Conservation (phyloP, 2,888 invertebrate species). For the Meteorus cinctellus region DNA sequence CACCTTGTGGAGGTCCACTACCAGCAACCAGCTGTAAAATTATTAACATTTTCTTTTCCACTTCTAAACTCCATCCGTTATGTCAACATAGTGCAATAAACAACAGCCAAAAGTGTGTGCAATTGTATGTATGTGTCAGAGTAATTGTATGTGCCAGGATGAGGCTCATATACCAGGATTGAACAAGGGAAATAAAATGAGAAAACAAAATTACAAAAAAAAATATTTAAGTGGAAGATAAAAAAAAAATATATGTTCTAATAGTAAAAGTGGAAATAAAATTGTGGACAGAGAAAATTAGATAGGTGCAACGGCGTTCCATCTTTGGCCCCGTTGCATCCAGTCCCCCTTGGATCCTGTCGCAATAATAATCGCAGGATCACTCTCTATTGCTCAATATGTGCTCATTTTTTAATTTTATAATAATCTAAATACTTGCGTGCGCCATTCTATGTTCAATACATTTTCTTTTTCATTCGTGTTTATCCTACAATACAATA, state of each 20-base stretch:
- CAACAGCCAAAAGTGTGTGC: constrained; percentile 31
- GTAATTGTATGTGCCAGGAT: constrained; percentile 31
- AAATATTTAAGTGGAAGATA: constrained; percentile 26
- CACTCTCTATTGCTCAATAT: constrained; percentile 55
- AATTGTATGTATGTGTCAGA: background rate
- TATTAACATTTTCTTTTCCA: background rate
- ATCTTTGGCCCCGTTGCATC: constrained; percentile 53
- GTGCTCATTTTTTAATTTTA: constrained; percentile 48
- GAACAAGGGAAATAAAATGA: constrained; percentile 5
- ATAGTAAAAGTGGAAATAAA: constrained; percentile 34
- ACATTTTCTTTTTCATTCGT: background rate
- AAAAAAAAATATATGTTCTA: constrained; percentile 4
- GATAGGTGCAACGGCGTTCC: constrained; percentile 35
- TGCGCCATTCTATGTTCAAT: background rate
- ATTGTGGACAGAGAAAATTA: constrained; percentile 39
- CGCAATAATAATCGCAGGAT: constrained; percentile 59
- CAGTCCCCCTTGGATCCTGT: constrained; percentile 63
- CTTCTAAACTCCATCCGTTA: background rate
- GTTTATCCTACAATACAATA: background rate
- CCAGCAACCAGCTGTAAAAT: constrained; percentile 85
- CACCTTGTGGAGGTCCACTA: constrained; percentile 77
- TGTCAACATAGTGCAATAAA: background rate
- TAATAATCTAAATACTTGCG: constrained; percentile 1
- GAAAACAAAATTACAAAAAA: constrained; percentile 18
- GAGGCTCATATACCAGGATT: constrained; percentile 35